Conservation (phyloP, 2,888 invertebrate genomes). For the Archips crataeganus region DNA sequence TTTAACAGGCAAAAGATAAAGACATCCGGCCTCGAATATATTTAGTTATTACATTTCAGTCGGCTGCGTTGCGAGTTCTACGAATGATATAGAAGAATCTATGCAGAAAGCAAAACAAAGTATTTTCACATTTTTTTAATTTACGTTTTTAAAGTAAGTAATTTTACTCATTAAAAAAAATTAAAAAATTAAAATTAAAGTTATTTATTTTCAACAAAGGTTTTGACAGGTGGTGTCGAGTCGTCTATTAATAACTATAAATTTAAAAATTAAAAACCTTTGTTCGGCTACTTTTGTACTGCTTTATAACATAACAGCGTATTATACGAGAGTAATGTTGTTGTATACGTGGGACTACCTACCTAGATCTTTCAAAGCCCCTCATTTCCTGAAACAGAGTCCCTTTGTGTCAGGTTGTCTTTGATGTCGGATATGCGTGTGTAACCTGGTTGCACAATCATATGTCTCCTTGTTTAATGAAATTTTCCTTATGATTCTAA, state of each 20-base stretch:
- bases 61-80: background rate
- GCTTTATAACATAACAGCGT: background rate
- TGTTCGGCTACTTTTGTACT: background rate
- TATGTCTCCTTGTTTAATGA: constrained; percentile 7
- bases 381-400: constrained; percentile 32
- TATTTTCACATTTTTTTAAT: too few species aligned
- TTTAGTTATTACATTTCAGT: constrained; percentile 42
- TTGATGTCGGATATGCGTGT: constrained; percentile 30
- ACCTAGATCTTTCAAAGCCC: constrained; percentile 22
- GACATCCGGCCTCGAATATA: constrained; percentile 44
- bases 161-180: too few species aligned
- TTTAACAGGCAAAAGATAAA: constrained; percentile 47
- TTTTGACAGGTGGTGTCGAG: too few species aligned
- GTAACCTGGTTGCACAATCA: constrained; percentile 25
- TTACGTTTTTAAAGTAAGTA: too few species aligned
- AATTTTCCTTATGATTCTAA: background rate
- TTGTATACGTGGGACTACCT: constrained; percentile 10
- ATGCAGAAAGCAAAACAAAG: too few species aligned
- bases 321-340: background rate
- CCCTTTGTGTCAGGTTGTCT: constrained; percentile 32
- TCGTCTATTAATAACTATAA: too few species aligned
- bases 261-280: too few species aligned
- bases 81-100: background rate
- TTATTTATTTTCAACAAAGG: too few species aligned
- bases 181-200: too few species aligned